These are phyloP conservation scores for Sinhomidia bicolor DNA, from an alignment of 2,888 invertebrate genomes.

Conservation along the genomic window DNA sequence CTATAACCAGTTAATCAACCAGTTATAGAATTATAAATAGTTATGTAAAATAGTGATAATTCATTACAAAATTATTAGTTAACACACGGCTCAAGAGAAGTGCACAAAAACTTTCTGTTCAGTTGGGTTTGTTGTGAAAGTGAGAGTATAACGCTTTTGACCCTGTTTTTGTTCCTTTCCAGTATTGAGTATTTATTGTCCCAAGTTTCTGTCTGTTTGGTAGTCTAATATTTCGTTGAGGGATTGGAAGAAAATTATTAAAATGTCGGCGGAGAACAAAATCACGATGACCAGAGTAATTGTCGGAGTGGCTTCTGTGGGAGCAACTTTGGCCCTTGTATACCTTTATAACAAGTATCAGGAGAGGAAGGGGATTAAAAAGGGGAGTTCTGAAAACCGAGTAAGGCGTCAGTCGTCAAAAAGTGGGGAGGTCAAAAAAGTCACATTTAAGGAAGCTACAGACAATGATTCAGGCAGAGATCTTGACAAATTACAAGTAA, in stretches of 20 bases:
- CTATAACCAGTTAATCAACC: too few relatives aligned
- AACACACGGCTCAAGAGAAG: too few relatives aligned
- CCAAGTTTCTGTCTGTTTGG: too few relatives aligned
- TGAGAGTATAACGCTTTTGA: too few relatives aligned
- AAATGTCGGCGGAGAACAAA: conserved; percentile 62
- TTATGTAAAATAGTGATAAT: too few relatives aligned
- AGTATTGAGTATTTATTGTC: too few relatives aligned
- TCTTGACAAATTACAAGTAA: background rate
- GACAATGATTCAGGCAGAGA: conserved; percentile 25
- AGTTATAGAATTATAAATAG: too few relatives aligned
- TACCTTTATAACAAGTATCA: conserved; percentile 73
- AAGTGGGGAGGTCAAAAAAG: conserved; percentile 62
- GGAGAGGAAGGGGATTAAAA: conserved; percentile 33
- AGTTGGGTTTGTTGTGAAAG: too few relatives aligned
- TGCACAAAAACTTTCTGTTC: too few relatives aligned
- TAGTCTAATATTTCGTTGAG: background rate
- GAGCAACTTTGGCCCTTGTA: conserved; percentile 71
- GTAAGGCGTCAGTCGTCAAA: conserved; percentile 32
- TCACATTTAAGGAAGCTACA: conserved; percentile 44
- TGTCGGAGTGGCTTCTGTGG: conserved; percentile 72
- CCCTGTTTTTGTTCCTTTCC: too few relatives aligned
- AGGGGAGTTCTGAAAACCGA: background rate
- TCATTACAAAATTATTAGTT: too few relatives aligned
- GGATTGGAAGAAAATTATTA: background rate
- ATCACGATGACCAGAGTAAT: conserved; percentile 71